A percentile compares a stretch with the other conserved stretches of the same genome.
These are phyloP conservation scores for Pandemis corylana DNA, from an alignment of 2,888 invertebrate species.

Conservation along the genomic window DNA sequence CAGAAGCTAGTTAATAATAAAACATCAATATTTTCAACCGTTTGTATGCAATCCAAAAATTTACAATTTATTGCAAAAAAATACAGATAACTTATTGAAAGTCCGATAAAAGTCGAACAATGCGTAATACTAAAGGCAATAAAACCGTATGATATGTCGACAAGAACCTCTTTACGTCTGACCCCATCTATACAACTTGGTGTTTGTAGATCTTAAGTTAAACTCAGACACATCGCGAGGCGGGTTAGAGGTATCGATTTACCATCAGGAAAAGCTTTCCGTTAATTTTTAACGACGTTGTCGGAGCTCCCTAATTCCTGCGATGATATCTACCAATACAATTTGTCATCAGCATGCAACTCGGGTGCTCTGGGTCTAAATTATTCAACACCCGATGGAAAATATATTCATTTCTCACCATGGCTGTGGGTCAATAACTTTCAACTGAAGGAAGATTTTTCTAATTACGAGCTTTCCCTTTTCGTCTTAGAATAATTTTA, in stretches of 20 bases:
- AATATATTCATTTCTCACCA: conserved; percentile 44
- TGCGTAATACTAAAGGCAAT: background rate
- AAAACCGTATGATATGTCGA: background rate
- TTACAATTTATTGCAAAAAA: no score
- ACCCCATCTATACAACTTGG: background rate
- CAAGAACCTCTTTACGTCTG: background rate
- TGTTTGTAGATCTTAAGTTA: conserved; percentile 9
- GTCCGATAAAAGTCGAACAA: background rate
- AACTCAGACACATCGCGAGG: conserved; percentile 24
- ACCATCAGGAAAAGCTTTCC: conserved; percentile 67
- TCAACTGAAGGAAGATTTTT: conserved; percentile 3
- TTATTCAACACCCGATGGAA: conserved; percentile 46
- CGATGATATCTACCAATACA: conserved; percentile 67
- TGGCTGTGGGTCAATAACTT: conserved; percentile 14
- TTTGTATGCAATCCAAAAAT: no score
- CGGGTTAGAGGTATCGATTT: conserved; percentile 67
- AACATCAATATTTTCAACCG: no score
- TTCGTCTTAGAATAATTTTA: conserved; percentile 1
- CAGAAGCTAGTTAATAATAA: no score
- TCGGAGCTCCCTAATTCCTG: conserved; percentile 67
- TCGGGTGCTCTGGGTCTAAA: conserved; percentile 51
- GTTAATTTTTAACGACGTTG: conserved; percentile 76
- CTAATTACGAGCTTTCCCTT: background rate
- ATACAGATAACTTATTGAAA: no score
- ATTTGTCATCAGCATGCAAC: conserved; percentile 62